Conservation (phyloP, 2,113 vertebrate species). For the Nothocercus julius region DNA sequence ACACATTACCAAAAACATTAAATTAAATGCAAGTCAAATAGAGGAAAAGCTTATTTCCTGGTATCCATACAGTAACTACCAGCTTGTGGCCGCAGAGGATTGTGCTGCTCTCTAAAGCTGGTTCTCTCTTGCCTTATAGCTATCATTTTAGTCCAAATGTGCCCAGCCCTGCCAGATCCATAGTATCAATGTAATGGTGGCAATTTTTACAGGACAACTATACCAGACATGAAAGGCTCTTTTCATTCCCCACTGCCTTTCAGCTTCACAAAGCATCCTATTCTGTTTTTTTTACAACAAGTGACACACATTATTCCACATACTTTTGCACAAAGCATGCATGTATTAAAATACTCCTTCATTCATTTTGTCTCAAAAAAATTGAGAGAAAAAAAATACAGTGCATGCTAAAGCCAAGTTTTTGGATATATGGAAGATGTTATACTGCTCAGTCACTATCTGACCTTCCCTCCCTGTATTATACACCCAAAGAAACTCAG, state of each 20-base stretch:
- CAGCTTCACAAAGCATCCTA: neutral
- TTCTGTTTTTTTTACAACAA: neutral
- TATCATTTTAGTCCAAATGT: neutral
- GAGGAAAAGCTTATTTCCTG: neutral
- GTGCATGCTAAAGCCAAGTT: neutral
- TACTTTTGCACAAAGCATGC: neutral
- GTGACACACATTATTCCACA: neutral
- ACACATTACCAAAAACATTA: neutral
- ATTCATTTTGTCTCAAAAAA: neutral
- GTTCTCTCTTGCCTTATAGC: neutral
- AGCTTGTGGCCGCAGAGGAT: neutral
- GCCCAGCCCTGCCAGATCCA: neutral
- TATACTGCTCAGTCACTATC: neutral
- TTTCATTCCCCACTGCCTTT: neutral
- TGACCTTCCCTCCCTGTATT: neutral
- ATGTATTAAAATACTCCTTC: no score
- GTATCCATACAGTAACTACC: neutral
- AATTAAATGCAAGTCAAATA: neutral
- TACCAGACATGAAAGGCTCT: accelerated
- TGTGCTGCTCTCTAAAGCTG: neutral
- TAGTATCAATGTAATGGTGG: neutral
- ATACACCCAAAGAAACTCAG: neutral
- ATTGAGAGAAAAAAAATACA: neutral
- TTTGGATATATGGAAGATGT: neutral
- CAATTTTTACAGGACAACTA: neutral